Conservation (phyloP, 2,797 vertebrate species). For the Amphiprion clarkii region DNA sequence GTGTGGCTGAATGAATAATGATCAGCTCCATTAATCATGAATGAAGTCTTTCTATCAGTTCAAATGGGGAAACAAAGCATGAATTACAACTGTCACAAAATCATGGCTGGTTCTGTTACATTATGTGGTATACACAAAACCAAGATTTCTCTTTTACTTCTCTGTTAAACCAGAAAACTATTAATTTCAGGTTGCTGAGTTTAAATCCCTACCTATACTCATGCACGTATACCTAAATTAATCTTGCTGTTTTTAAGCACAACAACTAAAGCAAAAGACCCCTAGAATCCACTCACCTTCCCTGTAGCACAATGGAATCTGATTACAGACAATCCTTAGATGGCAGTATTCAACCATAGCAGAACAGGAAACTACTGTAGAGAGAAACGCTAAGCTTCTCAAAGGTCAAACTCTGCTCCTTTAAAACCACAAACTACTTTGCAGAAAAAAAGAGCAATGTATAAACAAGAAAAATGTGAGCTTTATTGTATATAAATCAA, state of each 20-base stretch:
- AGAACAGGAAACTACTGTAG: constrained; percentile 34
- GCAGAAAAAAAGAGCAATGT: constrained; percentile 34
- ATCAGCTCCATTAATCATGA: constrained; percentile 13
- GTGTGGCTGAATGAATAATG: constrained; percentile 17
- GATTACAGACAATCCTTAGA: constrained; percentile 74
- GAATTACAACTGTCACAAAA: constrained; percentile 8
- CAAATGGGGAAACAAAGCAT: neutral
- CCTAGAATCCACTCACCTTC: constrained; percentile 29
- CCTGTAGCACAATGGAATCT: constrained; percentile 50
- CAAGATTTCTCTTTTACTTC: neutral
- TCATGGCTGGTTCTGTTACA: too few relatives aligned
- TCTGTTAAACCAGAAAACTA: neutral
- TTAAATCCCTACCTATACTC: neutral
- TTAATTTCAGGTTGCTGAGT: constrained; percentile 15
- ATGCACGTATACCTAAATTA: constrained; percentile 13
- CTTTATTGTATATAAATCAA: constrained; percentile 36
- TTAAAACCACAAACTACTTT: constrained; percentile 38
- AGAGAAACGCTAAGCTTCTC: constrained; percentile 20
- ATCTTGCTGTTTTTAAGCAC: constrained; percentile 25
- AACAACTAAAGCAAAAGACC: constrained; percentile 21
- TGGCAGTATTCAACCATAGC: constrained; percentile 80
- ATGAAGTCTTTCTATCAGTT: constrained; percentile 4
- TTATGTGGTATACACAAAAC: too few relatives aligned
- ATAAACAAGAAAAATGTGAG: constrained; percentile 32
- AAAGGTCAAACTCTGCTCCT: constrained; percentile 52